These are phyloP conservation scores for Astur gentilis DNA, from an alignment of 2,113 vertebrate genomes.

Conservation along the genomic window DNA sequence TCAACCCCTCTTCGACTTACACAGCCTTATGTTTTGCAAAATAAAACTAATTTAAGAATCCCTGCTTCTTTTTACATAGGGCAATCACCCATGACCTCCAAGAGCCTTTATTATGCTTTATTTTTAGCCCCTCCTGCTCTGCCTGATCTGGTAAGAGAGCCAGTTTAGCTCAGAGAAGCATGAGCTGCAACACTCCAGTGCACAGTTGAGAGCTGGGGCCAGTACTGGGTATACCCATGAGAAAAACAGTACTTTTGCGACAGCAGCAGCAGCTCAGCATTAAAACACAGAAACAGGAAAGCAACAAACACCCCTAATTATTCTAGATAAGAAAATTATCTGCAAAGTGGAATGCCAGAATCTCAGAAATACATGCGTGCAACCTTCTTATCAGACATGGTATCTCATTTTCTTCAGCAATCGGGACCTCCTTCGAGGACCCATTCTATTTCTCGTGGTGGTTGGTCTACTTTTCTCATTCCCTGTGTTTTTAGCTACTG, in stretches of 20 bases:
- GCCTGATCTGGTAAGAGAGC: background rate
- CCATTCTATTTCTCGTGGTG: background rate
- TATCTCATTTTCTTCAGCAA: background rate
- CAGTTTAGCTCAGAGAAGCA: background rate
- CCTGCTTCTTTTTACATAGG: background rate
- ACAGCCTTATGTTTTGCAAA: background rate
- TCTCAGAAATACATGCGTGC: background rate
- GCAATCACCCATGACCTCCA: background rate
- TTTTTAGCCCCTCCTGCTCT: background rate
- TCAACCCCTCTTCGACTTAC: background rate
- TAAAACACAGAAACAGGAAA: background rate
- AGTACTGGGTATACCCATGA: background rate
- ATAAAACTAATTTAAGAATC: background rate
- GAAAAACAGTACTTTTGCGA: background rate
- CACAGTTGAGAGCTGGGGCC: background rate
- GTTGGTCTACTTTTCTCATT: background rate
- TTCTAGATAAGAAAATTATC: constrained; percentile 1
- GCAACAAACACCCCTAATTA: background rate
- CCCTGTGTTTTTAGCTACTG: background rate
- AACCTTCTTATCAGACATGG: background rate
- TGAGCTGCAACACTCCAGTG: background rate
- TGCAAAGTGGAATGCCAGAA: background rate
- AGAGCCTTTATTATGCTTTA: background rate
- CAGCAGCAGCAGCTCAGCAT: background rate
- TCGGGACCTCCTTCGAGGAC: background rate